Conservation (phyloP, 2,797 vertebrate species). For the Aulostomus chinensis region DNA sequence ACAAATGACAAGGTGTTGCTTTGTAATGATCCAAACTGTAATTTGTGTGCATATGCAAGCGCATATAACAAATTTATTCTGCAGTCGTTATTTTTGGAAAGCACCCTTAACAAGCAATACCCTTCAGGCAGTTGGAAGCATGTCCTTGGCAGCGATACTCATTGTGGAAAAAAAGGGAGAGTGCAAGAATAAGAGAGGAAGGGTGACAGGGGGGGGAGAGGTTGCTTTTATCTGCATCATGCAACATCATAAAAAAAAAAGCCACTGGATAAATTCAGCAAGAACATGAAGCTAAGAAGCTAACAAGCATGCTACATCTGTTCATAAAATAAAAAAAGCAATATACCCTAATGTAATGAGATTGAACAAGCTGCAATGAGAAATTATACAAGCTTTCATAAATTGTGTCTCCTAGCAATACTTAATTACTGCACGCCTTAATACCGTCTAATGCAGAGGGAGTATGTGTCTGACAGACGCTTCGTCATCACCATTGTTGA, state of each 20-base stretch:
- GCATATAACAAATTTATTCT: too few species aligned
- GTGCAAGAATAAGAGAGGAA: conserved; percentile 1
- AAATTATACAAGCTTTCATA: conserved; percentile 1
- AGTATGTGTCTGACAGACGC: too few species aligned
- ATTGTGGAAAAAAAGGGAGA: conserved; percentile 13
- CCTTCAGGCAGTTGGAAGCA: conserved; percentile 54
- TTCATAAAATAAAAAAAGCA: not conserved
- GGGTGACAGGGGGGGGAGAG: conserved; percentile 7
- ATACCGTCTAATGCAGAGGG: too few species aligned
- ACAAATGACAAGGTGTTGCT: conserved; percentile 40
- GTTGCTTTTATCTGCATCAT: conserved; percentile 32
- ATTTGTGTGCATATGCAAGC: conserved; percentile 48
- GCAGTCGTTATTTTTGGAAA: conserved; percentile 49
- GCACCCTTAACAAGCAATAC: conserved; percentile 32
- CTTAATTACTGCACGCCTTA: too few species aligned
- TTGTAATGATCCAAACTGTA: conserved; percentile 38
- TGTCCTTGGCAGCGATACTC: conserved; percentile 46
- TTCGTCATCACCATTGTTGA: too few species aligned
- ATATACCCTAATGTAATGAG: not conserved
- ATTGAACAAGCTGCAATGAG: conserved; percentile 8
- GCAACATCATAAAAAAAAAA: conserved; percentile 1
- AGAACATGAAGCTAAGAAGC: not conserved
- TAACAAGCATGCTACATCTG: conserved; percentile 13
- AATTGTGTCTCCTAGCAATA: too few species aligned
- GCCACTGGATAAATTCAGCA: not conserved